phyloP scores from a whole-genome alignment of 2,888 invertebrate genomes.

The Seira sanloemensis region DNA sequence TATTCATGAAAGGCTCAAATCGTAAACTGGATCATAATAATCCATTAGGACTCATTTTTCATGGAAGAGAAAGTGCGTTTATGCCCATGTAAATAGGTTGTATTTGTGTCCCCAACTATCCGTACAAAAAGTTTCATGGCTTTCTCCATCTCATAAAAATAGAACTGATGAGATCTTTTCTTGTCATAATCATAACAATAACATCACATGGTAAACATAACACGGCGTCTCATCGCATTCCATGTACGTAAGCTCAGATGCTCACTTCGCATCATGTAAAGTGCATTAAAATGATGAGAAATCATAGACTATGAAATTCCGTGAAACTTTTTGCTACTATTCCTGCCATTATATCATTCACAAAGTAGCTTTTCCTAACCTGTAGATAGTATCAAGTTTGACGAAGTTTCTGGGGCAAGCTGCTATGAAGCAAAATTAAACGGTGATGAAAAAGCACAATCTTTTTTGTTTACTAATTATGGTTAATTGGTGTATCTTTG shows the following conservation, averaged over 20 bases:
- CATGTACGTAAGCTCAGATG: neutral
- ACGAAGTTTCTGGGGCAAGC: too few relatives aligned
- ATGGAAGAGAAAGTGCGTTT: neutral
- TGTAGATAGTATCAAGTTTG: too few relatives aligned
- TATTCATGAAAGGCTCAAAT: neutral
- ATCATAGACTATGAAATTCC: neutral
- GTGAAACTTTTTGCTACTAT: too few relatives aligned
- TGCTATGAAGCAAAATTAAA: neutral
- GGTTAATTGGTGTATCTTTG: too few relatives aligned
- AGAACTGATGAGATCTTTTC: neutral
- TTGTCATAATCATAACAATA: neutral
- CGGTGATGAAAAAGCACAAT: neutral
- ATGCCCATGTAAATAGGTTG: neutral
- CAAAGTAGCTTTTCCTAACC: too few relatives aligned
- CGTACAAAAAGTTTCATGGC: neutral
- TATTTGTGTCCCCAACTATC: neutral
- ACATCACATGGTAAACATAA: neutral
- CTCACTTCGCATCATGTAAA: neutral
- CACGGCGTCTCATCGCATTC: neutral
- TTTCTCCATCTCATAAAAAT: neutral
- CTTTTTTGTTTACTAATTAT: neutral
- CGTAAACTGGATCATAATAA: neutral
- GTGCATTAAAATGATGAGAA: neutral
- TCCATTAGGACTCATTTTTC: neutral
- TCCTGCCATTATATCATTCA: too few relatives aligned